Percentiles rank a stretch among this genome's conserved stretches.
These are phyloP conservation scores for Phyllostomus discolor DNA, from an alignment of 2,113 vertebrate genomes.

Conservation along the genomic window DNA sequence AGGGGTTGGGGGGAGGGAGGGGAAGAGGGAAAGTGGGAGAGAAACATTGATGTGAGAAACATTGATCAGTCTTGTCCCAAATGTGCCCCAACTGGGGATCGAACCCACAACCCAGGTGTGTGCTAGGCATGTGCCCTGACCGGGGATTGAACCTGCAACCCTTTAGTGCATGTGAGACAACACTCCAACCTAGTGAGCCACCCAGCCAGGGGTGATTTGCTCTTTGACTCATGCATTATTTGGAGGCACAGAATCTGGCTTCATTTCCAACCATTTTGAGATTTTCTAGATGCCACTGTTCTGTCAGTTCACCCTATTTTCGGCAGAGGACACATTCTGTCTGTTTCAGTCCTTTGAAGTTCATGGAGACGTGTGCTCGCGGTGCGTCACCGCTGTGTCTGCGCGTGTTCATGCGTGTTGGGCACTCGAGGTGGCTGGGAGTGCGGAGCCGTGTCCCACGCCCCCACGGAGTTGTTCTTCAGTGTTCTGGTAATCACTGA, in stretches of 20 bases:
- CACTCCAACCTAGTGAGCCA: too few species aligned
- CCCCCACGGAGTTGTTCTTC: neutral
- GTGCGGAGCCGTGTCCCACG: neutral
- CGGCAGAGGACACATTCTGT: neutral
- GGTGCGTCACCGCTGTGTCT: rapidly evolving
- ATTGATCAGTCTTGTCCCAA: too few species aligned
- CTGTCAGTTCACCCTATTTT: neutral
- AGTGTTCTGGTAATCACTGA: neutral
- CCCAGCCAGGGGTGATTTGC: neutral
- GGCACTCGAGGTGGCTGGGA: neutral
- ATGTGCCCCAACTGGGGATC: too few species aligned
- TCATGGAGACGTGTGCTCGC: neutral
- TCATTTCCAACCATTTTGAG: neutral
- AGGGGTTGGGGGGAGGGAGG: too few species aligned
- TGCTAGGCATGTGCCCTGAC: too few species aligned
- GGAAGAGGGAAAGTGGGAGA: too few species aligned
- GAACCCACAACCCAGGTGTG: too few species aligned
- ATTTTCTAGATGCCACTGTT: neutral
- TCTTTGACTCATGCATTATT: neutral
- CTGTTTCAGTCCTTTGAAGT: neutral
- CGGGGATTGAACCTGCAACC: too few species aligned
- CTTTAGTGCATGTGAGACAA: too few species aligned
- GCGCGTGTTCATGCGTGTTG: neutral
- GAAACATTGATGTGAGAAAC: too few species aligned
- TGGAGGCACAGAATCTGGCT: neutral